Evolutionary conservation across 2,797 vertebrate species (phyloP), one percentile per base, ranked within the genome.

Genomic region (Buceros bicornis): DNA sequence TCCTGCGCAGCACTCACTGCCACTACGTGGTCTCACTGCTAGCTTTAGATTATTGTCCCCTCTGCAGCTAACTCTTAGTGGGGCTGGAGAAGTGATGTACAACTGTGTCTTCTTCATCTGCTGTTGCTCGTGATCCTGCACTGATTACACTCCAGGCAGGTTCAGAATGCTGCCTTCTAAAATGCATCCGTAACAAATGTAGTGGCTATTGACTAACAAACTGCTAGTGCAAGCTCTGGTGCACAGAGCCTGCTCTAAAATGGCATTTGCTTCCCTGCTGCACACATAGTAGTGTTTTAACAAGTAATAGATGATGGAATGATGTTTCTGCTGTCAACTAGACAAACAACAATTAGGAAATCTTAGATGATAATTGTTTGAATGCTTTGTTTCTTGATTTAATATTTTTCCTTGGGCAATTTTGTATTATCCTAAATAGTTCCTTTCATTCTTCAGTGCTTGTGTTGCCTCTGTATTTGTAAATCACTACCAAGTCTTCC

Each of bases 351-450:
- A 18, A 62, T 96, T 93, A 95, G 66, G 89, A 96, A 96, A 95
- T 96, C 77, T 84, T 84, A 90, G 82, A 93, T 95, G 95, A 78
- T 94, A 95, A 91, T 95, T 91, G 81, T 93, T 96, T 94, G 84
- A 91, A 89, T 94, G 64, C 62, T 96, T 96, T 86, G 54, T 90
- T 95, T 92, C 82, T 87, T 94, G 89, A 96, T 95, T 96, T 95
- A 65, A n/a, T 91, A 69, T 72, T 93, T 87, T 92, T 89, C 58
- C 79, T 91, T 88, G 51, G 72, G 70, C 93, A 79, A 45, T 86
- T 93, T 62, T 91, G 31, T 72, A 25, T 83, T 92, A 93, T 78
- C 54, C 58, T 60, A 79, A 94, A 76, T 54, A 90, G 62, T 94
- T 93, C 45, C 42, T 82, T 95, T 90, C 94, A 72, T 94, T 95